Percentiles rank a stretch among this genome's conserved stretches.
Evolutionary conservation across 2,797 vertebrate species (phyloP).

Genomic region (Enteromius paludinosus): DNA sequence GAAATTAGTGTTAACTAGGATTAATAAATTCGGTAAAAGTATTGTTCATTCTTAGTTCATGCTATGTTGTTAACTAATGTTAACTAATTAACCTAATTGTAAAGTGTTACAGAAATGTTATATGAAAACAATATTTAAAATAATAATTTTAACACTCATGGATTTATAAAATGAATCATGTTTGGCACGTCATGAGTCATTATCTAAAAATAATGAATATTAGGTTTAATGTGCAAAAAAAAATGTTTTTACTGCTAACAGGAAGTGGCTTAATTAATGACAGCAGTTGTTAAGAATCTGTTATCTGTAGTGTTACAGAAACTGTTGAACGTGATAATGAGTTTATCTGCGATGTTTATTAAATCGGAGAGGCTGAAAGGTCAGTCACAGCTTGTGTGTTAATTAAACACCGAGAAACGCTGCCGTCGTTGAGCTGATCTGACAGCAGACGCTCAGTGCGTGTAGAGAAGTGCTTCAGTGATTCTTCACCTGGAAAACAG

Average conservation of each 20-base stretch:
- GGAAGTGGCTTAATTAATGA: neutral
- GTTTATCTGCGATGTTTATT: conserved; percentile 23
- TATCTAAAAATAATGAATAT: neutral
- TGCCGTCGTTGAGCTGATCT: conserved; percentile 24
- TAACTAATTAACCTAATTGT: too few species aligned
- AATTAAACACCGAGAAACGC: conserved; percentile 46
- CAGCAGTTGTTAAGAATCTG: neutral
- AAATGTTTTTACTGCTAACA: too few species aligned
- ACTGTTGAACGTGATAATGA: neutral
- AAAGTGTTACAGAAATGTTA: neutral
- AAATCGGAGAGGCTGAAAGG: conserved; percentile 59
- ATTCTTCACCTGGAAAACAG: neutral
- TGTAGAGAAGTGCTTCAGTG: neutral
- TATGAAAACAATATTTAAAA: neutral
- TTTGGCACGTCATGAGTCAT: neutral
- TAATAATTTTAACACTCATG: neutral
- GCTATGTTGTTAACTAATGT: too few species aligned
- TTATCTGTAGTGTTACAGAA: neutral
- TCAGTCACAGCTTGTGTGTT: conserved; percentile 47
- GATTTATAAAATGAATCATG: neutral
- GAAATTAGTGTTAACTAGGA: too few species aligned
- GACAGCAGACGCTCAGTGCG: conserved; percentile 48
- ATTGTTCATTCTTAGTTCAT: too few species aligned
- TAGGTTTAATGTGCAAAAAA: neutral
- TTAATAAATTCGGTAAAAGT: too few species aligned